These are phyloP conservation scores for Ctenicera cuprea DNA, from an alignment of 2,888 invertebrate genomes.

Conservation along the genomic window DNA sequence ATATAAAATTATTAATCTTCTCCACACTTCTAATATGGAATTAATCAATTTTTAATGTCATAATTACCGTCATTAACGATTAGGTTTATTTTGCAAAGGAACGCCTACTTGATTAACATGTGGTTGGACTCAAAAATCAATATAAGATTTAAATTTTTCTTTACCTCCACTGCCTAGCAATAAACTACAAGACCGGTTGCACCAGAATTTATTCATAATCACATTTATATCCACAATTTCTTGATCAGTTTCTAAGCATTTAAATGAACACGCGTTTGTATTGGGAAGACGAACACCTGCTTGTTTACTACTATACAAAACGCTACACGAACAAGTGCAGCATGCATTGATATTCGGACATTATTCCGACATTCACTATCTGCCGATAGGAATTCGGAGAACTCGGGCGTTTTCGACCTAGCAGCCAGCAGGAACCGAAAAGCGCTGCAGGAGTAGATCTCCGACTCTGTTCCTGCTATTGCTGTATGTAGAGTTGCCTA, in stretches of 20 bases:
- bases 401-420: not conserved
- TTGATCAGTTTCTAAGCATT: slow-evolving; percentile 1
- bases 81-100: not conserved
- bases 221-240: slow-evolving; percentile 28
- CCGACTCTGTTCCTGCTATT: not conserved
- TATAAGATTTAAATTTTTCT: slow-evolving; percentile 30
- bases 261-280: slow-evolving; percentile 6
- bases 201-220: slow-evolving; percentile 43
- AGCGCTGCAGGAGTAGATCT: not conserved
- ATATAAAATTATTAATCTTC: not conserved
- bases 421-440: slow-evolving; percentile 7
- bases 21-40: not conserved
- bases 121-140: slow-evolving; percentile 33
- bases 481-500: slow-evolving; percentile 3
- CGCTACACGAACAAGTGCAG: slow-evolving; percentile 25
- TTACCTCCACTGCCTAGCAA: slow-evolving; percentile 41
- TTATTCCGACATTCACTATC: slow-evolving; percentile 16
- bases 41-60: not conserved
- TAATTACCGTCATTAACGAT: not conserved
- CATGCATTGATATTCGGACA: slow-evolving; percentile 19
- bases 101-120: slow-evolving; percentile 29
- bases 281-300: not conserved
- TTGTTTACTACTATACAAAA: not conserved
- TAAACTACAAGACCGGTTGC: slow-evolving; percentile 19
- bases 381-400: slow-evolving; percentile 17